Evolutionary conservation across 2,888 invertebrate genomes (phyloP).

Genomic region (Isoperla grammatica): DNA sequence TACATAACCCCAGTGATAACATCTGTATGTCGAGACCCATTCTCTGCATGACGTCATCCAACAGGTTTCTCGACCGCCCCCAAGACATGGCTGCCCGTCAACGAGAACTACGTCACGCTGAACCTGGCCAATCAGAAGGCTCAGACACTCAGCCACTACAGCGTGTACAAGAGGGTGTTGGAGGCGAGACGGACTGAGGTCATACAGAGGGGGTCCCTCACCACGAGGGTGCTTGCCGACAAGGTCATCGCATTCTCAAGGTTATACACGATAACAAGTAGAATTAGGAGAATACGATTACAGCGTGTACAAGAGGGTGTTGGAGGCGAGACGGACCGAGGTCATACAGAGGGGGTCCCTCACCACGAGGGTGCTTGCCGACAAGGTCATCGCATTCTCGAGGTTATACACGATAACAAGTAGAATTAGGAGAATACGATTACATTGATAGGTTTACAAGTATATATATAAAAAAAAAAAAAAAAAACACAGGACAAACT

Average conservation of each 20-base stretch:
- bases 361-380: neutral
- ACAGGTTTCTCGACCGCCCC: slow-evolving; percentile 53
- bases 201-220: slow-evolving; percentile 54
- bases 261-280: neutral
- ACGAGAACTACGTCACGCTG: slow-evolving; percentile 50
- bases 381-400: neutral
- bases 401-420: no score
- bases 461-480: no score
- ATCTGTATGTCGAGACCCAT: neutral
- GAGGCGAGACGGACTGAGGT: slow-evolving; percentile 49
- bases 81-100: slow-evolving; percentile 65
- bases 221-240: slow-evolving; percentile 50
- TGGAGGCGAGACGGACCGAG: slow-evolving; percentile 44
- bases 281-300: slow-evolving; percentile 42
- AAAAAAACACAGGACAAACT: no score
- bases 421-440: no score
- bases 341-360: neutral
- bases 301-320: slow-evolving; percentile 53
- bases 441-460: no score
- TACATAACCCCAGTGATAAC: no score
- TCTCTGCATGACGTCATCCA: neutral
- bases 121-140: slow-evolving; percentile 53
- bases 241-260: slow-evolving; percentile 22
- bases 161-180: slow-evolving; percentile 54
- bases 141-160: slow-evolving; percentile 51